A percentile compares a stretch with the other conserved stretches of the same genome.
These are phyloP conservation scores for Ichneumon xanthorius DNA, from an alignment of 2,888 invertebrate genomes.

Conservation along the genomic window DNA sequence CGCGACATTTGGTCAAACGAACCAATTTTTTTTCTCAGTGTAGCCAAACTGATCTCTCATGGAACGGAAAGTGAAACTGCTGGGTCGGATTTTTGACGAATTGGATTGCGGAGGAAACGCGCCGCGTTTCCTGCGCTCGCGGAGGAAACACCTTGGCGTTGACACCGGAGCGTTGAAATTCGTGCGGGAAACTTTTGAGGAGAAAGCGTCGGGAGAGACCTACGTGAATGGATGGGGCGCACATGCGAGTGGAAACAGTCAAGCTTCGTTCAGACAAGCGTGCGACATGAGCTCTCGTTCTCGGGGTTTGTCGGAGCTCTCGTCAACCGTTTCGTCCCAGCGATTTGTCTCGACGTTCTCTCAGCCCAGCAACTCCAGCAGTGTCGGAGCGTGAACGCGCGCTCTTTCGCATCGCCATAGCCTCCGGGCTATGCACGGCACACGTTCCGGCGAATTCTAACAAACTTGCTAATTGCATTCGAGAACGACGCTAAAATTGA, in stretches of 20 bases:
- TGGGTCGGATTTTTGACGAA: too few species aligned
- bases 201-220: not conserved
- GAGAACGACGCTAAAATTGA: conserved; percentile 39
- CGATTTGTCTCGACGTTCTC: conserved; percentile 33
- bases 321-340: conserved; percentile 16
- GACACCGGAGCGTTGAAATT: too few species aligned
- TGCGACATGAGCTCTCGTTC: conserved; percentile 13
- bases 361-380: not conserved
- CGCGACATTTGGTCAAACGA: too few species aligned
- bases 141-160: too few species aligned
- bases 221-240: not conserved
- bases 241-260: conserved; percentile 37
- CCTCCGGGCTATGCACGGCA: conserved; percentile 4
- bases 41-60: too few species aligned
- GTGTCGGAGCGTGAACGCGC: not conserved
- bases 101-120: too few species aligned
- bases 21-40: too few species aligned
- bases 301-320: not conserved
- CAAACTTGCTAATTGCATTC: conserved; percentile 50
- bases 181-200: too few species aligned
- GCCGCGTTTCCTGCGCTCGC: too few species aligned
- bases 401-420: not conserved
- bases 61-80: too few species aligned
- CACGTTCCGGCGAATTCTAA: conserved; percentile 28
- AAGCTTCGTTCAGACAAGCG: conserved; percentile 20